These are phyloP conservation scores for Enteromius anoplus DNA, from an alignment of 2,797 vertebrate genomes.

Conservation along the genomic window DNA sequence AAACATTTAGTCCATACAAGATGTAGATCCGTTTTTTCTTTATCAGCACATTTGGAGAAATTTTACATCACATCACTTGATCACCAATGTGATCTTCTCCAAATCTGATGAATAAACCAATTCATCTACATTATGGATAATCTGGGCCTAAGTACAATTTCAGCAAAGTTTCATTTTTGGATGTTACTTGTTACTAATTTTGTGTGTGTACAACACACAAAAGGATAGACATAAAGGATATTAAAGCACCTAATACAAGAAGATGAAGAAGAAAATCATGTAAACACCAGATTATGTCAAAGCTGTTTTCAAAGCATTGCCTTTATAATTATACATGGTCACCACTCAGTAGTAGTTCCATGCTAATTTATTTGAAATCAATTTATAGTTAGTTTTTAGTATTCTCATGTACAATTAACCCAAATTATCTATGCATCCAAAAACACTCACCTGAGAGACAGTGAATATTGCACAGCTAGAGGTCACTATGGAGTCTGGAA, in stretches of 20 bases:
- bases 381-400: not conserved
- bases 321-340: not conserved
- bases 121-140: not conserved
- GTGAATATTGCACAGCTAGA: not conserved
- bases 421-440: conserved; percentile 2
- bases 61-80: not conserved
- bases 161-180: not conserved
- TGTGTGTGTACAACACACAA: not conserved
- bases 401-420: not conserved
- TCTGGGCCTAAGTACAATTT: not conserved
- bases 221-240: not conserved
- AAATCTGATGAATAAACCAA: not conserved
- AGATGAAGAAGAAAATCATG: not conserved
- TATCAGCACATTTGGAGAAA: not conserved
- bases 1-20: not conserved
- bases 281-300: not conserved
- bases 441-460: not conserved
- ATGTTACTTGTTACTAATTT: not conserved
- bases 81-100: not conserved
- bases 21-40: not conserved
- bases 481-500: not conserved
- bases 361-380: not conserved
- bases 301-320: not conserved
- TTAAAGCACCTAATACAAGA: not conserved
- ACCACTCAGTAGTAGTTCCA: not conserved